Percentiles rank a stretch among this genome's conserved stretches.
phyloP scores from a whole-genome alignment of 2,797 vertebrate genomes.

The Rhabdophis nuchalis region DNA sequence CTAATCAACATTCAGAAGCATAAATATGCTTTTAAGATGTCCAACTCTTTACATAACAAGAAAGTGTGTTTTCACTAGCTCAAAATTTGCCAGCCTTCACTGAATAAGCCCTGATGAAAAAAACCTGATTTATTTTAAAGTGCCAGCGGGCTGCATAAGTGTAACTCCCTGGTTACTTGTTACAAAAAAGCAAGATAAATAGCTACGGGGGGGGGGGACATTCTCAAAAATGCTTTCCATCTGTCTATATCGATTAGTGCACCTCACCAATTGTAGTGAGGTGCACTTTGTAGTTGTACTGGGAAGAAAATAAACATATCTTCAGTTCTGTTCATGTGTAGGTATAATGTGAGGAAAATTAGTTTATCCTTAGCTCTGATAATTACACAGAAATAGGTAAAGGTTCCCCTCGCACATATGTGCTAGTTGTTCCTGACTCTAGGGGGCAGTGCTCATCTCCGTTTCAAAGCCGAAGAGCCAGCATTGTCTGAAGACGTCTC shows the following conservation, averaged over 20 bases:
- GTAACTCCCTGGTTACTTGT: not conserved
- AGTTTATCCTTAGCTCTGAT: not conserved
- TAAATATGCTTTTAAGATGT: slow-evolving; percentile 22
- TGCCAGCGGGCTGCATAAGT: not conserved
- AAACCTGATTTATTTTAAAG: slow-evolving; percentile 12
- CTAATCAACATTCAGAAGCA: not conserved
- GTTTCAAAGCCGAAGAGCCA: too few relatives aligned
- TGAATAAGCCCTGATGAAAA: not conserved
- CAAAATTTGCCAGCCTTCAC: rapidly evolving
- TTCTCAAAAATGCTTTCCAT: not conserved
- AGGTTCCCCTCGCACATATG: too few relatives aligned
- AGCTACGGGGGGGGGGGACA: not conserved
- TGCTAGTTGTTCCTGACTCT: too few relatives aligned
- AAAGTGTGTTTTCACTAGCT: rapidly evolving
- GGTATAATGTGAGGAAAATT: not conserved
- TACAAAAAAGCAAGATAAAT: not conserved
- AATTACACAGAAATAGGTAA: not conserved
- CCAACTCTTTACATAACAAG: not conserved
- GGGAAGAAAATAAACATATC: not conserved
- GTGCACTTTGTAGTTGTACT: not conserved
- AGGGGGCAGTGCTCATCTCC: too few relatives aligned
- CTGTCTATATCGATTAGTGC: not conserved
- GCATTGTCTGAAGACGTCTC: too few relatives aligned
- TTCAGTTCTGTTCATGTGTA: not conserved
- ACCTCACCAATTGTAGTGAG: too few relatives aligned